These are phyloP conservation scores for Nomada ferruginata DNA, from an alignment of 2,888 invertebrate species.

Conservation along the genomic window DNA sequence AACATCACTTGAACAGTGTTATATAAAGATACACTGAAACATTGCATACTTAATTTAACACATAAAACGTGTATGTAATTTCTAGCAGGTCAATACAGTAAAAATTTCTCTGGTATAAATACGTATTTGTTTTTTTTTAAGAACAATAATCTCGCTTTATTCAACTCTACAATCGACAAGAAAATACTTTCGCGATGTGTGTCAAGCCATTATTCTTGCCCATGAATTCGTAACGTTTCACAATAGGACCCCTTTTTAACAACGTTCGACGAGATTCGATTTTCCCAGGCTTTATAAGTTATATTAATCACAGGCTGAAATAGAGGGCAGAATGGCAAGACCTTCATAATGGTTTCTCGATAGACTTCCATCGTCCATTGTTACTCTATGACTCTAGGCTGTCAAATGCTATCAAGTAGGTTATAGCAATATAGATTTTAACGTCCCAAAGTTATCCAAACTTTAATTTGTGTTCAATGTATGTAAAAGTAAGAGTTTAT, in stretches of 20 bases:
- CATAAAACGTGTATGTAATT: background rate
- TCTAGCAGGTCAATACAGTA: background rate
- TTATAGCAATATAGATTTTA: background rate
- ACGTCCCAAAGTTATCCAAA: background rate
- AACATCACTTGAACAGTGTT: too few relatives aligned
- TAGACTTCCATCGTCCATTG: conserved; percentile 62
- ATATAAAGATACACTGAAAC: too few relatives aligned
- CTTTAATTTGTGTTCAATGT: too few relatives aligned
- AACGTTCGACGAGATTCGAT: conserved; percentile 47
- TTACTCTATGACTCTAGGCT: conserved; percentile 47
- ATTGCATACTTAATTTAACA: too few relatives aligned
- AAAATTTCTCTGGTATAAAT: background rate
- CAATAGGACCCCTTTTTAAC: conserved; percentile 37
- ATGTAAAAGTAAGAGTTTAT: too few relatives aligned
- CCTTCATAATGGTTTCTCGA: conserved; percentile 62
- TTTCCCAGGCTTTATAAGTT: conserved; percentile 36
- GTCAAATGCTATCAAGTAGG: conserved; percentile 41
- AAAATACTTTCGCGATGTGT: conserved; percentile 26
- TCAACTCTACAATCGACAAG: conserved; percentile 21
- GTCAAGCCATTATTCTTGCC: conserved; percentile 38
- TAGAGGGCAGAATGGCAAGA: conserved; percentile 37
- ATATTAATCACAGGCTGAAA: conserved; percentile 36
- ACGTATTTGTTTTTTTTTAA: background rate
- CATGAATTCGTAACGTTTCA: conserved; percentile 47
- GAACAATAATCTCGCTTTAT: conserved; percentile 15